Percentiles rank a stretch among this genome's conserved stretches.
These are phyloP conservation scores for Hylaea fasciaria DNA, from an alignment of 2,888 invertebrate genomes.

Conservation along the genomic window DNA sequence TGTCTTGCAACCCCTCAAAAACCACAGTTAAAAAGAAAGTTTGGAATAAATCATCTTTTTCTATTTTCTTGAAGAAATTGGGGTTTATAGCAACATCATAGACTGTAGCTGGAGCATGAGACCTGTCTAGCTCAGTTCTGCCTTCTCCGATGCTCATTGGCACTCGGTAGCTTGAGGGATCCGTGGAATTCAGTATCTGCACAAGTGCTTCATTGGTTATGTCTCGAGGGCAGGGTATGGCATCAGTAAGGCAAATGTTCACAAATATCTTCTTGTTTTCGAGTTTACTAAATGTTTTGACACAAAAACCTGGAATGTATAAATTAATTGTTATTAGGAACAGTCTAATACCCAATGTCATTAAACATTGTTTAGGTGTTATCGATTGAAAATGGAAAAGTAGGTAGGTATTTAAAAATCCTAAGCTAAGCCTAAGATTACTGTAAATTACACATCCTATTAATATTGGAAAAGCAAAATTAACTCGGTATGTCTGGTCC, in stretches of 20 bases:
- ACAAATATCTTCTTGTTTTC: constrained; percentile 91
- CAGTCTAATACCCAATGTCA: constrained; percentile 13
- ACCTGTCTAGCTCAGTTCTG: constrained; percentile 91
- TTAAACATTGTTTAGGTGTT: too few relatives aligned
- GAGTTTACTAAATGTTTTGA: constrained; percentile 88
- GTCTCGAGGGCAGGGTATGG: constrained; percentile 89
- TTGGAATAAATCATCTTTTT: constrained; percentile 88
- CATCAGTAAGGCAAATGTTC: constrained; percentile 92
- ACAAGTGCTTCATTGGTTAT: constrained; percentile 89
- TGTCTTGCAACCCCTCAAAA: constrained; percentile 90
- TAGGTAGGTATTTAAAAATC: too few relatives aligned
- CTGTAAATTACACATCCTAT: too few relatives aligned
- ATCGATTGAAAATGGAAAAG: too few relatives aligned
- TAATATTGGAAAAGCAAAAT: too few relatives aligned
- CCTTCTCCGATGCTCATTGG: constrained; percentile 96
- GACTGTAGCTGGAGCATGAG: constrained; percentile 88
- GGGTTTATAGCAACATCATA: constrained; percentile 94
- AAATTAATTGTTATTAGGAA: background rate
- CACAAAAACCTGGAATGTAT: constrained; percentile 88
- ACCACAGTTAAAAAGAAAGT: constrained; percentile 92
- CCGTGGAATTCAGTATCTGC: constrained; percentile 87
- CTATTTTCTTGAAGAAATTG: constrained; percentile 90
- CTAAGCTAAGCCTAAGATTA: too few relatives aligned
- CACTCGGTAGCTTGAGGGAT: constrained; percentile 89
- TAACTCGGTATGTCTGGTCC: too few relatives aligned